A percentile compares a stretch with the other conserved stretches of the same genome.
These are phyloP conservation scores for Trypoxylon attenuatum DNA, from an alignment of 2,888 invertebrate genomes.

Conservation along the genomic window DNA sequence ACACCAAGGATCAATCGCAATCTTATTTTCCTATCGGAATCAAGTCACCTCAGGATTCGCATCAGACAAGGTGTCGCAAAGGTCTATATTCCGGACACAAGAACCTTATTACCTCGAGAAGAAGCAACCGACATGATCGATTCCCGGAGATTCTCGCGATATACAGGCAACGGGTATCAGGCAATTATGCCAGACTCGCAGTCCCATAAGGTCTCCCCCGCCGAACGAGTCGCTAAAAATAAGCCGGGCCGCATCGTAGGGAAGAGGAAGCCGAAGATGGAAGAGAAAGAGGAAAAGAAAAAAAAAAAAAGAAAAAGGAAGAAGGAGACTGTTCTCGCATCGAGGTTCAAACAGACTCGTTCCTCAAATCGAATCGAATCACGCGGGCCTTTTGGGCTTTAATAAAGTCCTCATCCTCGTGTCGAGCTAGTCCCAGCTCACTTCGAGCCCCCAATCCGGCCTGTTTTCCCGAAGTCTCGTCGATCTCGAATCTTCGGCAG, in stretches of 20 bases:
- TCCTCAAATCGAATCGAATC: slow-evolving; percentile 53
- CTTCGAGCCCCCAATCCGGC: neutral
- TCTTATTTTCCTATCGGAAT: neutral
- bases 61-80: slow-evolving; percentile 24
- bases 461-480: slow-evolving; percentile 24
- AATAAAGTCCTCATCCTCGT: slow-evolving; percentile 48
- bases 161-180: neutral
- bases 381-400: slow-evolving; percentile 51
- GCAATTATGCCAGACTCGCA: slow-evolving; percentile 1
- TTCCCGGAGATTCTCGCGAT: slow-evolving; percentile 17
- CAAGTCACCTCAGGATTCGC: no score
- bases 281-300: neutral
- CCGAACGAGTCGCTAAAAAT: no score
- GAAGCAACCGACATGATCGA: slow-evolving; percentile 49
- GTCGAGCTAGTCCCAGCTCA: slow-evolving; percentile 1
- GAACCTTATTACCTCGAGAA: slow-evolving; percentile 50
- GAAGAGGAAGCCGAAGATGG: neutral
- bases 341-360: slow-evolving; percentile 36
- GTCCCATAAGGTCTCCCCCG: no score
- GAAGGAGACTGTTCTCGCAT: slow-evolving; percentile 1
- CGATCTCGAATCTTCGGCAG: slow-evolving; percentile 41
- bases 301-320: neutral
- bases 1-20: neutral
- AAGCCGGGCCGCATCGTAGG: neutral
- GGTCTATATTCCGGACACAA: no score